Evolutionary conservation across 2,113 vertebrate species (phyloP).

Genomic region (Castor canadensis): DNA sequence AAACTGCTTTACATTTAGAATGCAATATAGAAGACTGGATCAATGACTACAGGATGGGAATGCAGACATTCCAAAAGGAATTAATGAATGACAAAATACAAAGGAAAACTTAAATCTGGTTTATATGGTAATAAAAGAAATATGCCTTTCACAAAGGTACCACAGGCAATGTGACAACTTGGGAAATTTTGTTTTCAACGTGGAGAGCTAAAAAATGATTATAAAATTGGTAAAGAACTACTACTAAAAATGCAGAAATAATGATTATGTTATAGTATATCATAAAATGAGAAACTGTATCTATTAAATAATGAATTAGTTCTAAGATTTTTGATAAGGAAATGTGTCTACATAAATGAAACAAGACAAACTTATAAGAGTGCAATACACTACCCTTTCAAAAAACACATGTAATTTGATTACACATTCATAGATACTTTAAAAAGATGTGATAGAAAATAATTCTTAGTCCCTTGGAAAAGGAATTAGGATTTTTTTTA

Average conservation of each 20-base stretch:
- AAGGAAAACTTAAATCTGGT: not conserved
- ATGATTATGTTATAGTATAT: not conserved
- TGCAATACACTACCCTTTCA: not conserved
- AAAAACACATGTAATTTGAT: not conserved
- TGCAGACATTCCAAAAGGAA: not conserved
- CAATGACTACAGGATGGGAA: not conserved
- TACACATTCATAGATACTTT: not conserved
- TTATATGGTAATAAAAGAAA: not conserved
- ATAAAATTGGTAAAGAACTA: not conserved
- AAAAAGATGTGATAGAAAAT: not conserved
- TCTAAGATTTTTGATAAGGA: not conserved
- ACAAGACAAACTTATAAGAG: not conserved
- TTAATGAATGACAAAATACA: not conserved
- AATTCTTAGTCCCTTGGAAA: not conserved
- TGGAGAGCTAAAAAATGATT: not conserved
- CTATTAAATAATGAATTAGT: constrained; percentile 10
- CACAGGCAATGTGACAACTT: not conserved
- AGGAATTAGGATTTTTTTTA: not conserved
- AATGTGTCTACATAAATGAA: not conserved
- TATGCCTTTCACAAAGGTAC: not conserved
- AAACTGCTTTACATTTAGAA: not conserved
- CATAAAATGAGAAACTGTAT: not conserved
- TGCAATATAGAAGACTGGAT: not conserved
- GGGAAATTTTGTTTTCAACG: not conserved
- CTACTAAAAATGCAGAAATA: not conserved